phyloP scores from a whole-genome alignment of 2,113 vertebrate species.

The Noctilio leporinus region DNA sequence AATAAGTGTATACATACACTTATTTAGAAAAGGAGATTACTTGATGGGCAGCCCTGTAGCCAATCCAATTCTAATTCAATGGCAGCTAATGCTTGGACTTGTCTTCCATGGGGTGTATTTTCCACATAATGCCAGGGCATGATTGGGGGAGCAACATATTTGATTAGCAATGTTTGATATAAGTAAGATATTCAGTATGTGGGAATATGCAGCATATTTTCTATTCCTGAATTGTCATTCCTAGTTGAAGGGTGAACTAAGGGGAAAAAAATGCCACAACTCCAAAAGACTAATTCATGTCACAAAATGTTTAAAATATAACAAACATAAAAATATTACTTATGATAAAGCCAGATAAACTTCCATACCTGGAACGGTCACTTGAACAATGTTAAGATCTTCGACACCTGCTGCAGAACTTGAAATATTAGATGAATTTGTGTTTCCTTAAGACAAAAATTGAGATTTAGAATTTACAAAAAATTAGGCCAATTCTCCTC shows the following conservation, averaged over 20 bases:
- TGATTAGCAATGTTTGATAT: neutral
- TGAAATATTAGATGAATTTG: neutral
- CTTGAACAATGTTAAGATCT: conserved; percentile 81
- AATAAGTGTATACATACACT: neutral
- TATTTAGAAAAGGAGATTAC: neutral
- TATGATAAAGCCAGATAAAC: neutral
- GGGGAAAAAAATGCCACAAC: neutral
- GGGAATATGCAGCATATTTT: neutral
- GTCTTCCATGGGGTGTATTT: neutral
- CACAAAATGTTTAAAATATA: neutral
- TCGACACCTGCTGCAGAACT: conserved; percentile 59
- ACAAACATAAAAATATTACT: neutral
- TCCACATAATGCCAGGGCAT: neutral
- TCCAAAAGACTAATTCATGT: neutral
- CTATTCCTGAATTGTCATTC: neutral
- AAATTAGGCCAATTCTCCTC: neutral
- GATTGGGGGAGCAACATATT: neutral
- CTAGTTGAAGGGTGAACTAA: neutral
- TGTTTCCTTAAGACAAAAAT: conserved; percentile 66
- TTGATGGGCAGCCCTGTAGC: neutral
- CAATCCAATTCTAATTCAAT: neutral
- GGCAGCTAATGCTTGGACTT: neutral
- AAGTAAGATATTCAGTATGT: neutral
- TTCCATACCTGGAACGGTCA: conserved; percentile 78
- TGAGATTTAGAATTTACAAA: neutral